These are phyloP conservation scores for Muscina levida DNA, from an alignment of 2,888 invertebrate genomes.

Conservation along the genomic window DNA sequence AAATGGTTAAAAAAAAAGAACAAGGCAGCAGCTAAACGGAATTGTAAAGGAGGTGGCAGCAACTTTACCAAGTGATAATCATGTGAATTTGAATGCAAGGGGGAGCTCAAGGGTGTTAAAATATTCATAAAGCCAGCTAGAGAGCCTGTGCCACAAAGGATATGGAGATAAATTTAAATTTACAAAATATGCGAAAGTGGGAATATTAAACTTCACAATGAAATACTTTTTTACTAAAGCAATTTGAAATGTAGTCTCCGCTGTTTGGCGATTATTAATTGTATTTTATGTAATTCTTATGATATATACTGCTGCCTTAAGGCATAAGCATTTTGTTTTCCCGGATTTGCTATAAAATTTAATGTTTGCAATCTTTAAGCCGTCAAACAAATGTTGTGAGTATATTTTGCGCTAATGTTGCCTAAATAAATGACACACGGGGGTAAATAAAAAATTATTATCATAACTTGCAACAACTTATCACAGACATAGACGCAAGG, in stretches of 20 bases:
- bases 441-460: conserved; percentile 69
- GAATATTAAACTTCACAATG: not conserved
- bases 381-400: conserved; percentile 39
- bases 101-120: conserved; percentile 21
- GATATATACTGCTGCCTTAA: too few species aligned
- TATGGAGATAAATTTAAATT: conserved; percentile 4
- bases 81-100: not conserved
- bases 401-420: conserved; percentile 60
- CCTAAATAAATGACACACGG: conserved; percentile 66
- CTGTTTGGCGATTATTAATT: conserved; percentile 16
- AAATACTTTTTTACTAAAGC: not conserved
- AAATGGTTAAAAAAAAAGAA: conserved; percentile 23
- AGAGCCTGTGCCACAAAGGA: conserved; percentile 5
- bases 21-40: conserved; percentile 20
- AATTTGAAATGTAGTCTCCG: not conserved
- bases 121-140: conserved; percentile 33
- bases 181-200: not conserved
- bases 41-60: not conserved
- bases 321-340: not conserved
- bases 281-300: conserved; percentile 31
- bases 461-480: conserved; percentile 65
- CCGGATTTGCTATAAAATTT: conserved; percentile 1
- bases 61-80: not conserved
- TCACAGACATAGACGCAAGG: too few species aligned
- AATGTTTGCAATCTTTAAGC: conserved; percentile 26